Percentiles rank a stretch among this genome's conserved stretches.
These are phyloP conservation scores for Serinus canaria DNA, from an alignment of 2,113 vertebrate genomes.

Conservation along the genomic window DNA sequence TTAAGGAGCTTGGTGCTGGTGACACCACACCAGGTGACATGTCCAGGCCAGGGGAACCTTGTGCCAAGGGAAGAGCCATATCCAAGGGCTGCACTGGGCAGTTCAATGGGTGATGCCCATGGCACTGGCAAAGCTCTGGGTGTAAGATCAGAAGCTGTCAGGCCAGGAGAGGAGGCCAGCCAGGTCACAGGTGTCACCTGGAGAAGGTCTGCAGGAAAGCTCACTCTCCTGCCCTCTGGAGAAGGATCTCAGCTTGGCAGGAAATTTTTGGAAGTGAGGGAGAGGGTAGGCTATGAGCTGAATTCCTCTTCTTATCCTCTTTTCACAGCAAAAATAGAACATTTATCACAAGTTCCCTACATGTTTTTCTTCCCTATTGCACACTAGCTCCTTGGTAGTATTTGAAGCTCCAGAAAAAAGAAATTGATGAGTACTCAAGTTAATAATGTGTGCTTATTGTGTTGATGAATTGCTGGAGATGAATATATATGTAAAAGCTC, in stretches of 20 bases:
- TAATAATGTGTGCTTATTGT: slow-evolving; percentile 57
- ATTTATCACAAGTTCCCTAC: slow-evolving; percentile 28
- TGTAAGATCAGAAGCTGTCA: neutral
- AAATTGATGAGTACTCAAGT: slow-evolving; percentile 47
- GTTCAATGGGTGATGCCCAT: neutral
- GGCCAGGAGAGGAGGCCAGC: neutral
- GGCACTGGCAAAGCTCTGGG: neutral
- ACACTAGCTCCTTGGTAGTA: slow-evolving; percentile 19
- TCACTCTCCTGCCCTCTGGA: neutral
- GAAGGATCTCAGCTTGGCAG: neutral
- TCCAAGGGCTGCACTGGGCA: neutral
- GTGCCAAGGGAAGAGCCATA: neutral
- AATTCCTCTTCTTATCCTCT: neutral
- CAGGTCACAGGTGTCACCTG: neutral
- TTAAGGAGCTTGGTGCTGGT: neutral
- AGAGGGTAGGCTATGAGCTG: neutral
- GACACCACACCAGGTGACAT: neutral
- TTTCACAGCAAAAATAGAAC: slow-evolving; percentile 47
- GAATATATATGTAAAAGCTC: slow-evolving; percentile 49
- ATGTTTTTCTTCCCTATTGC: slow-evolving; percentile 33
- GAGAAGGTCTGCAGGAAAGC: neutral
- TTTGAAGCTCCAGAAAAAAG: slow-evolving; percentile 27
- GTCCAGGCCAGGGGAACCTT: neutral
- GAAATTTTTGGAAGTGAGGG: neutral
- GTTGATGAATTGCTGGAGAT: slow-evolving; percentile 55